phyloP scores from a whole-genome alignment of 1,140 invertebrate genomes.

The Tribolium madens region DNA sequence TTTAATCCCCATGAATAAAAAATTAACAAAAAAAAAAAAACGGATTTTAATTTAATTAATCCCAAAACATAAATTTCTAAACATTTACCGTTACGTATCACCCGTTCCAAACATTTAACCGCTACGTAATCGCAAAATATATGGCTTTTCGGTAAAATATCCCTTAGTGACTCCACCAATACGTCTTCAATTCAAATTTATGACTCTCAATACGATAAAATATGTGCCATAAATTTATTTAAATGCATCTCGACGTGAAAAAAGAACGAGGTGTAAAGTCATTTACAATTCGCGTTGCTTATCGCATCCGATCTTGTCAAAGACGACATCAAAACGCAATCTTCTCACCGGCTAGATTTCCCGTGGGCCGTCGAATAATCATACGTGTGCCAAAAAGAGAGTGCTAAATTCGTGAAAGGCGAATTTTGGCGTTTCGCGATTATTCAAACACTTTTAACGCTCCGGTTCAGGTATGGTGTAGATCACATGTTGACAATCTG shows the following conservation, averaged over 20 bases:
- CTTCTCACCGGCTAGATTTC: slow-evolving; percentile 42
- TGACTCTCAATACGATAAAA: neutral
- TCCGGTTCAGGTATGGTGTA: slow-evolving; percentile 46
- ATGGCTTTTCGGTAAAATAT: neutral
- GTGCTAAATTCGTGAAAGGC: slow-evolving; percentile 9
- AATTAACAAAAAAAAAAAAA: neutral
- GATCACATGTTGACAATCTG: slow-evolving; percentile 42
- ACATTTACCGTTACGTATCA: neutral
- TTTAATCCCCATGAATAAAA: neutral
- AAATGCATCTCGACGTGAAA: neutral
- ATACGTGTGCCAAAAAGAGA: neutral
- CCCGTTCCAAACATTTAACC: neutral
- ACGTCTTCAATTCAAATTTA: neutral
- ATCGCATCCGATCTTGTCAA: neutral
- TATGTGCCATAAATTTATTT: neutral
- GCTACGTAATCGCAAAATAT: neutral
- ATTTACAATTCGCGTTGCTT: neutral
- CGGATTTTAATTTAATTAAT: neutral
- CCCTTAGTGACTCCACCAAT: neutral
- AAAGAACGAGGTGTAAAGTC: neutral
- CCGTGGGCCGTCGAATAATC: slow-evolving; percentile 35
- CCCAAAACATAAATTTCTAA: neutral
- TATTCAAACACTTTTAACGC: slow-evolving; percentile 3
- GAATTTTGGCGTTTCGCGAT: neutral
- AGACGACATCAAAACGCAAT: slow-evolving; percentile 40